Evolutionary conservation across 2,888 invertebrate species (phyloP).

Genomic region (Phytoseiulus persimilis): DNA sequence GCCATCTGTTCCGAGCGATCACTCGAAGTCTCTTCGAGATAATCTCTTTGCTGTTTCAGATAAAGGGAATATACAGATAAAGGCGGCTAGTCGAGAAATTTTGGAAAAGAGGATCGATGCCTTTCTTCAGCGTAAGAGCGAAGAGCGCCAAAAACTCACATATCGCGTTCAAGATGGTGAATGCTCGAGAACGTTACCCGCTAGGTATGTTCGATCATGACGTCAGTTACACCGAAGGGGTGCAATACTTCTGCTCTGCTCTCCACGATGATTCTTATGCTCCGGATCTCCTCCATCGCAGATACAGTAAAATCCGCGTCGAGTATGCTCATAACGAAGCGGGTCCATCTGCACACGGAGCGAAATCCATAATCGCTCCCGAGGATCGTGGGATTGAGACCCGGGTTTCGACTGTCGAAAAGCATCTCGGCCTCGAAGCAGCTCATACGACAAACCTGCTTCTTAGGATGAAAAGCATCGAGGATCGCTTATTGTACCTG

Average conservation of each 20-base stretch:
- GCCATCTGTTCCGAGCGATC: too few relatives aligned
- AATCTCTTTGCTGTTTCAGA: too few relatives aligned
- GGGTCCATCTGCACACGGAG: background rate
- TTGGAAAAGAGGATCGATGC: background rate
- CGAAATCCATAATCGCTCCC: background rate
- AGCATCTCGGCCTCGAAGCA: background rate
- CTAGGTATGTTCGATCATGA: conserved; percentile 30
- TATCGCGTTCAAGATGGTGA: background rate
- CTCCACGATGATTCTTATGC: background rate
- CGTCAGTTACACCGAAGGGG: too few relatives aligned
- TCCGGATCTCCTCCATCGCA: background rate
- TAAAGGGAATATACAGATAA: background rate
- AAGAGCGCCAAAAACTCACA: background rate
- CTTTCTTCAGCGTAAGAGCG: conserved; percentile 7
- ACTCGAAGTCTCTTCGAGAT: too few relatives aligned
- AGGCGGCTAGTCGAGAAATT: conserved; percentile 23
- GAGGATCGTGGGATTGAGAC: background rate
- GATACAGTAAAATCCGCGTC: background rate
- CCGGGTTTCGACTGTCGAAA: background rate
- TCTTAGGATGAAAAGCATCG: conserved; percentile 10
- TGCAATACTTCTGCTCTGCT: too few relatives aligned
- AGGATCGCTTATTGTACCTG: conserved; percentile 15
- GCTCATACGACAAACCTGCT: background rate
- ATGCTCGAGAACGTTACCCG: conserved; percentile 11
- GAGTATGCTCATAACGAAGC: conserved; percentile 14